phyloP scores from a whole-genome alignment of 1,140 invertebrate genomes.

The Drosophila navojoa region DNA sequence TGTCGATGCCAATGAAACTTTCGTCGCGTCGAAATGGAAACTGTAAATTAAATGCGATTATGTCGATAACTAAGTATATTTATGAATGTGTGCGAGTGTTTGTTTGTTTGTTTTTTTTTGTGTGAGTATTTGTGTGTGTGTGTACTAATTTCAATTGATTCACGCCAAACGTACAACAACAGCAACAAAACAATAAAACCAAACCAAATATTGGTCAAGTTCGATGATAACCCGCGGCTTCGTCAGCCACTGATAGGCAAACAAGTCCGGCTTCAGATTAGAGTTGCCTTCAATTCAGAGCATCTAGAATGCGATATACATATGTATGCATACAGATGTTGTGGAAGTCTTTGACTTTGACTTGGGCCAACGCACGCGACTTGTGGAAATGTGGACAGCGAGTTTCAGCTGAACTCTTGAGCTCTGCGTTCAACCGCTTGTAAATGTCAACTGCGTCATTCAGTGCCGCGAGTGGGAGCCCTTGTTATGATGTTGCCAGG shows the following conservation, averaged over 20 bases:
- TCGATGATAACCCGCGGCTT: slow-evolving; percentile 60
- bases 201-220: slow-evolving; percentile 60
- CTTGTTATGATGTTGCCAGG: slow-evolving; percentile 64
- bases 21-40: too few species aligned
- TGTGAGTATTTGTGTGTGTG: slow-evolving; percentile 20
- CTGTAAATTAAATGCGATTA: slow-evolving; percentile 18
- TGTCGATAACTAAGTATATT: slow-evolving; percentile 21
- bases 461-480: not conserved
- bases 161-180: slow-evolving; percentile 28
- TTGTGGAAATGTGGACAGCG: not conserved
- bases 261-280: slow-evolving; percentile 53
- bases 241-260: slow-evolving; percentile 59
- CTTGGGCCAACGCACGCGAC: slow-evolving; percentile 49
- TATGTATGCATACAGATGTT: too few species aligned
- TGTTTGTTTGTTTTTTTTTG: too few species aligned
- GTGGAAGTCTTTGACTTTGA: slow-evolving; percentile 64
- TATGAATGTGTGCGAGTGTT: not conserved
- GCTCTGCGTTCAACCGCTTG: slow-evolving; percentile 2
- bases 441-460: slow-evolving; percentile 42
- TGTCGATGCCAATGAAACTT: slow-evolving; percentile 27
- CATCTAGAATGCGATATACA: not conserved
- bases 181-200: slow-evolving; percentile 7
- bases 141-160: slow-evolving; percentile 70
- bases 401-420: slow-evolving; percentile 8
- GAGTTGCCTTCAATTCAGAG: not conserved